Evolutionary conservation across 2,888 invertebrate species (phyloP).

Genomic region (Erannis defoliaria): DNA sequence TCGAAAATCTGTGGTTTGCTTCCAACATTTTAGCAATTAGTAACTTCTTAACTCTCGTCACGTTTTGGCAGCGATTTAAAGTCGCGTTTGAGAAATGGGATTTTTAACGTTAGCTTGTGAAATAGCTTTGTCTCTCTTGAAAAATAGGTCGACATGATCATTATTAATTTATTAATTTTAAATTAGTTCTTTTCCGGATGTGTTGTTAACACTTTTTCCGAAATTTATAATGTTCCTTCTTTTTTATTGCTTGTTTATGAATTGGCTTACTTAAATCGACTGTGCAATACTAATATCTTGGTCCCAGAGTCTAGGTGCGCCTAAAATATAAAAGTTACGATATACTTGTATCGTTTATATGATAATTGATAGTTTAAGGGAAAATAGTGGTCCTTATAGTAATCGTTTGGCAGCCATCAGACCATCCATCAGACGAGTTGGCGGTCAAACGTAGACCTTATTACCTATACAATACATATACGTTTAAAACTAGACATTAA

Average conservation of each 20-base stretch:
- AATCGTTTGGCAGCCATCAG: too few relatives aligned
- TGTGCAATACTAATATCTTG: too few relatives aligned
- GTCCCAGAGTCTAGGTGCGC: too few relatives aligned
- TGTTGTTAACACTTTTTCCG: background rate
- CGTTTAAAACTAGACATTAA: too few relatives aligned
- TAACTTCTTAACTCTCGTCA: constrained; percentile 50
- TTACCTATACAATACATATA: too few relatives aligned
- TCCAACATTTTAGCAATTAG: constrained; percentile 50
- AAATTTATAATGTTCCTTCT: background rate
- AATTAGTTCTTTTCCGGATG: background rate
- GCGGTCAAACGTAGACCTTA: too few relatives aligned
- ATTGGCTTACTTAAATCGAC: too few relatives aligned
- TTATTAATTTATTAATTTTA: constrained; percentile 5
- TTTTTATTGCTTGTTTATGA: background rate
- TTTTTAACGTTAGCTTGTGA: constrained; percentile 41
- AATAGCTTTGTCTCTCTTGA: constrained; percentile 21
- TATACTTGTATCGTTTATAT: too few relatives aligned
- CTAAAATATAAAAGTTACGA: too few relatives aligned
- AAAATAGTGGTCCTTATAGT: too few relatives aligned
- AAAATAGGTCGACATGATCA: constrained; percentile 24
- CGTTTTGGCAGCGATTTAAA: constrained; percentile 52
- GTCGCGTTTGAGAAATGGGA: constrained; percentile 48
- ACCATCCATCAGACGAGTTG: too few relatives aligned
- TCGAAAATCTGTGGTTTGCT: constrained; percentile 18
- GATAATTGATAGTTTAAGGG: too few relatives aligned